Percentiles rank a stretch among this genome's conserved stretches.
These are phyloP conservation scores for Drosophila antonietae DNA, from an alignment of 2,888 invertebrate species.

Conservation along the genomic window DNA sequence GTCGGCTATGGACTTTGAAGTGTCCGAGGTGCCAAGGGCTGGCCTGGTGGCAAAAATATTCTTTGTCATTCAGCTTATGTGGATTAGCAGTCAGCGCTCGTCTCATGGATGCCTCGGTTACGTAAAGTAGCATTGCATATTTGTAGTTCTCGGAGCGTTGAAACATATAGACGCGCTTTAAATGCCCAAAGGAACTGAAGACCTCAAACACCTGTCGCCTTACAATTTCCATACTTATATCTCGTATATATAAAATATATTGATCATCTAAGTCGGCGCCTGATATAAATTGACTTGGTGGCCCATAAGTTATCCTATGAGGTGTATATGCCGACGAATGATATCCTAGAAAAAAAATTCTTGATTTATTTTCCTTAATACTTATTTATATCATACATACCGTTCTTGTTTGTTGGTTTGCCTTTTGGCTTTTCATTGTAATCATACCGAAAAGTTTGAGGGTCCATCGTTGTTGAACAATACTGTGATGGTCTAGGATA, in stretches of 20 bases:
- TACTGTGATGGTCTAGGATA: not conserved
- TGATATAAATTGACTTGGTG: not conserved
- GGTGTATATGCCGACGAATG: not conserved
- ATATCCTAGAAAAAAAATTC: not conserved
- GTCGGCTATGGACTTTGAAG: not conserved
- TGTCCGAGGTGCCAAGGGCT: not conserved
- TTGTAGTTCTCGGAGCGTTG: slow-evolving; percentile 19
- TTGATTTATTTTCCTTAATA: not conserved
- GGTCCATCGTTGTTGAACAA: not conserved
- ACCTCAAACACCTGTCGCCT: slow-evolving; percentile 23
- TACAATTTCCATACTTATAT: slow-evolving; percentile 15
- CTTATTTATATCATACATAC: not conserved
- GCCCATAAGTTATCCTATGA: not conserved
- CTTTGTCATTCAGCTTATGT: slow-evolving; percentile 15
- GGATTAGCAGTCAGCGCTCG: slow-evolving; percentile 27
- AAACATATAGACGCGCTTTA: slow-evolving; percentile 20
- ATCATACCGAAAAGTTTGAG: not conserved
- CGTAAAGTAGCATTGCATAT: slow-evolving; percentile 20
- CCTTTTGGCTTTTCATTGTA: not conserved
- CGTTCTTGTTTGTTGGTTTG: not conserved
- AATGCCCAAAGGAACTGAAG: slow-evolving; percentile 27
- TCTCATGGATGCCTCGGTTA: not conserved
- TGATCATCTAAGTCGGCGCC: not conserved
- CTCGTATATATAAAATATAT: slow-evolving; percentile 14
- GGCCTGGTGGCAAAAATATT: slow-evolving; percentile 17